Conservation (phyloP, 1,140 invertebrate species). For the Parapsyche elsis region DNA sequence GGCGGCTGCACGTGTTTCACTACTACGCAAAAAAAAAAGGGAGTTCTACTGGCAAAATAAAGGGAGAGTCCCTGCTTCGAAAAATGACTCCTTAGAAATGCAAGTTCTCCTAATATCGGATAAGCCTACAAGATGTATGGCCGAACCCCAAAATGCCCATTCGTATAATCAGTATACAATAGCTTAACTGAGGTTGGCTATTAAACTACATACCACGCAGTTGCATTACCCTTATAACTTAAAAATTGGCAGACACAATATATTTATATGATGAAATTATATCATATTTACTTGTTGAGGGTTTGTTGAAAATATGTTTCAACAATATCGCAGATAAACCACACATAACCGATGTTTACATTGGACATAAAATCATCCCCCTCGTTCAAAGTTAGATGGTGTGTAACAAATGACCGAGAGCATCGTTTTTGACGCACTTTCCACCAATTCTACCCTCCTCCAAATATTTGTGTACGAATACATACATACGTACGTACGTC, state of each 20-base stretch:
- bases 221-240: background rate
- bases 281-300: background rate
- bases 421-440: slow-evolving; percentile 16
- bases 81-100: slow-evolving; percentile 28
- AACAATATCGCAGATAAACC: background rate
- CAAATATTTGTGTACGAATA: slow-evolving; percentile 4
- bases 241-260: background rate
- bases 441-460: background rate
- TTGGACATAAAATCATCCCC: slow-evolving; percentile 30
- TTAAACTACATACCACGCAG: background rate
- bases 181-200: background rate
- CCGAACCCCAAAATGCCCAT: background rate
- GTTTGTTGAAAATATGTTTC: background rate
- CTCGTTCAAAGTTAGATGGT: slow-evolving; percentile 9
- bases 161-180: background rate
- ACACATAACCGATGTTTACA: slow-evolving; percentile 17
- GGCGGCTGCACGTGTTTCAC: background rate
- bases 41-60: background rate
- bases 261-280: background rate
- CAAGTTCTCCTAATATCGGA: slow-evolving; percentile 24
- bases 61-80: background rate
- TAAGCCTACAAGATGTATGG: slow-evolving; percentile 22
- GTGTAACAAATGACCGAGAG: slow-evolving; percentile 15
- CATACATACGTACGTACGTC: background rate
- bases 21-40: background rate